Evolutionary conservation across 2,888 invertebrate species (phyloP), one percentile per base, ranked within the genome.

Genomic region (Drosophila kanekoi): DNA sequence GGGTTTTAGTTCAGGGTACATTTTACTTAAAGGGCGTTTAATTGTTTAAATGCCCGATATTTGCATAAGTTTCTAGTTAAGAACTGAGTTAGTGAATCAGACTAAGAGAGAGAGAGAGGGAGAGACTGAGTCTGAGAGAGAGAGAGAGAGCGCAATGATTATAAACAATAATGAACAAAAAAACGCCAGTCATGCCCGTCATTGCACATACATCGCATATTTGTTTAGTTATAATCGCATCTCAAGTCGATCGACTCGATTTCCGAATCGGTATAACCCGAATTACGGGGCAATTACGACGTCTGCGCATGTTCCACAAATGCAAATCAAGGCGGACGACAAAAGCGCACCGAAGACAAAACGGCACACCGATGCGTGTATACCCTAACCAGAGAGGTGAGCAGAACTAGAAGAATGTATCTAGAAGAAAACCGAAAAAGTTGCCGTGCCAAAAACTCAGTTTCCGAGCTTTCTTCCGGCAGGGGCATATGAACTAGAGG

Each of bases 241-340:
- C 72, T 49, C 11, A 40, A 41, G 18, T 51, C 51, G 54, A 49
- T 68, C 64, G 53, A 52, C 40, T 44, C 69, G 52, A 62, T 28
- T 43, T 60, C 3, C 23, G 28, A 16, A 52, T 61, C 28, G 53
- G 64, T 71, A 72, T 71, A 87, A 75, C 81, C 81, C 81, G 72
- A 82, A 81, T 84, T 75, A 84, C 66, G 38, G 72, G 79, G 70
- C 67, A 84, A 87, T 81, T 82, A 87, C 52, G 48, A 47, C 57
- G 47, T 70, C 75, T 64, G 68, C 45, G 57, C 66, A 65, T 79
- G 54, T 73, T 59, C 70, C 48, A 63, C 61, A 80, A 77, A 84
- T 72, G 63, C 87, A 84, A 87, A 82, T 81, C 71, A 62, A 72
- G 74, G 71, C 68, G 40, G 61, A 44, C 61, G 23, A 47, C 61